phyloP scores from a whole-genome alignment of 2,888 invertebrate species.

The Chloroclystis v-ata region DNA sequence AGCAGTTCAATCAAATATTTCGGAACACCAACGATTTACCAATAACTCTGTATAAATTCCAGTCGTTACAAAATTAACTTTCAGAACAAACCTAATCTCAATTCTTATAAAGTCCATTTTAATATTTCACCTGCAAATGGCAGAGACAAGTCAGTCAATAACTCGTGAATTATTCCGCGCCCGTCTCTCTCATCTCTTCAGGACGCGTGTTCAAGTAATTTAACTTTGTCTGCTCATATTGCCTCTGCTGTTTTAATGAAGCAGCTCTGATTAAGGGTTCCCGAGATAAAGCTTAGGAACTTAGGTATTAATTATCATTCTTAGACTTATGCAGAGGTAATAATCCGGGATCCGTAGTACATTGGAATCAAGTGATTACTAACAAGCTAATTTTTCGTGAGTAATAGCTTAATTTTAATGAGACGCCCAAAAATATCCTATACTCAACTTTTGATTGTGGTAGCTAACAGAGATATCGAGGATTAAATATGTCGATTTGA shows the following conservation, averaged over 20 bases:
- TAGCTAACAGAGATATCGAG: too few relatives aligned
- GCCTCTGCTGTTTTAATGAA: constrained; percentile 24
- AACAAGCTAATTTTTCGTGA: too few relatives aligned
- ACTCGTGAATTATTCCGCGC: constrained; percentile 33
- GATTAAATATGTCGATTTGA: too few relatives aligned
- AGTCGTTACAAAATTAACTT: too few relatives aligned
- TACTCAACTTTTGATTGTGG: too few relatives aligned
- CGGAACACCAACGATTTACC: too few relatives aligned
- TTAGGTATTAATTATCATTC: constrained; percentile 2
- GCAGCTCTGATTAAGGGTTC: constrained; percentile 18
- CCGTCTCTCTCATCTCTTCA: constrained; percentile 34
- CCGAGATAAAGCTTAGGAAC: constrained; percentile 6
- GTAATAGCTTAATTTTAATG: too few relatives aligned
- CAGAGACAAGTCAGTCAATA: constrained; percentile 7
- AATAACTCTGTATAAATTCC: too few relatives aligned
- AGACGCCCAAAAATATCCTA: too few relatives aligned
- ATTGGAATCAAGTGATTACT: too few relatives aligned
- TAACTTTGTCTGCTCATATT: constrained; percentile 41
- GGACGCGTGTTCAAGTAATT: constrained; percentile 40
- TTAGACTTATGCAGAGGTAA: not conserved
- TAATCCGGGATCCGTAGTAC: too few relatives aligned
- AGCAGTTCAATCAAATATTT: too few relatives aligned
- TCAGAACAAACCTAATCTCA: not conserved
- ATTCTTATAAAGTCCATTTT: not conserved
- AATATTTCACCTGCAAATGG: constrained; percentile 5